Percentiles rank a stretch among this genome's conserved stretches.
These are phyloP conservation scores for Penaeus monodon DNA, from an alignment of 2,888 invertebrate species.

Conservation along the genomic window DNA sequence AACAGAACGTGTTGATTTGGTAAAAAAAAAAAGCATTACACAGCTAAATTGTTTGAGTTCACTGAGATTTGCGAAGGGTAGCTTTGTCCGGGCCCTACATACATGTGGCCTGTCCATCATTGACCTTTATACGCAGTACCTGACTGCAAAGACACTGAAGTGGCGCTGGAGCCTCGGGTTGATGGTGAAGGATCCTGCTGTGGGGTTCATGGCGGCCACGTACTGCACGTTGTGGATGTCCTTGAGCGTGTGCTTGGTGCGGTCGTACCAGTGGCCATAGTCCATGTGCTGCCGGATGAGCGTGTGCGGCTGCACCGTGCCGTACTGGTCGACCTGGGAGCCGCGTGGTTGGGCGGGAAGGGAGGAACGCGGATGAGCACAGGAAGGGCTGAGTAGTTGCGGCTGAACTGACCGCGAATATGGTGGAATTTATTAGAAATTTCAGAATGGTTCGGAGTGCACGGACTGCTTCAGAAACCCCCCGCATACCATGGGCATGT, in stretches of 20 bases:
- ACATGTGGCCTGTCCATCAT: not conserved
- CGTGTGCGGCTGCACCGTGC: conserved; percentile 96
- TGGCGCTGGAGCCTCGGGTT: conserved; percentile 93
- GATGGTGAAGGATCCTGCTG: conserved; percentile 96
- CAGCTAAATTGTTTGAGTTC: not conserved
- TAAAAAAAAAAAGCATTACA: not conserved
- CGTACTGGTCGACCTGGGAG: conserved; percentile 89
- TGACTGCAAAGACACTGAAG: conserved; percentile 89
- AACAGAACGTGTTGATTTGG: too few relatives aligned
- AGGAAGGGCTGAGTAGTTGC: too few relatives aligned
- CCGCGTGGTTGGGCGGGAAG: not conserved
- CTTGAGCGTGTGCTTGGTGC: conserved; percentile 87
- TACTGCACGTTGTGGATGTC: conserved; percentile 98
- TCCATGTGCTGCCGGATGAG: conserved; percentile 95
- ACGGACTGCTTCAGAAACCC: too few relatives aligned
- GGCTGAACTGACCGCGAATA: too few relatives aligned
- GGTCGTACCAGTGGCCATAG: conserved; percentile 95
- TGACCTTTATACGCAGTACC: conserved; percentile 70
- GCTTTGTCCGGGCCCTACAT: too few relatives aligned
- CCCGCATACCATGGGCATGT: conserved; percentile 89
- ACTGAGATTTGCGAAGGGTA: not conserved
- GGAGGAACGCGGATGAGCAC: conserved; percentile 75
- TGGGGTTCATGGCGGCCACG: conserved; percentile 97
- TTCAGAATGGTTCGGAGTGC: not conserved
- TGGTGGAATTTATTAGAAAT: not conserved